phyloP scores from a whole-genome alignment of 2,113 vertebrate species.

The Blennius ocellaris region DNA sequence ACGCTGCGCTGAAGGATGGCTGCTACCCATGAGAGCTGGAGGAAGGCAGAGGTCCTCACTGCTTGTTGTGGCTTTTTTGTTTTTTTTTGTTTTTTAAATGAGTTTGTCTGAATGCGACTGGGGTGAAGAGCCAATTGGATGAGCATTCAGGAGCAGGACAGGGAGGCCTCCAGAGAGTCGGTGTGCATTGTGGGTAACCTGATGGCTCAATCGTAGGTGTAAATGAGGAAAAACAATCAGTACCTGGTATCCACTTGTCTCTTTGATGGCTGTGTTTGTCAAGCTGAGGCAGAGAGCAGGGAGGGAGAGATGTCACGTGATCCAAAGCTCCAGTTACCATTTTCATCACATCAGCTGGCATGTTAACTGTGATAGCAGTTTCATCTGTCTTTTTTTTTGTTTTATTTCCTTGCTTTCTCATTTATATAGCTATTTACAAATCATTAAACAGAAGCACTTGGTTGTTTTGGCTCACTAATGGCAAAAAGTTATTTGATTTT shows the following conservation, averaged over 20 bases:
- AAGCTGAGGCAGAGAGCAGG: constrained; percentile 1
- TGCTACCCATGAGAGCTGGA: constrained; percentile 14
- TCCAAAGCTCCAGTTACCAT: constrained; percentile 21
- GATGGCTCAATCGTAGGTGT: constrained; percentile 59
- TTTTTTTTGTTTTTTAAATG: neutral
- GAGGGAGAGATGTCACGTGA: constrained; percentile 2
- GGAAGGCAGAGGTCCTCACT: constrained; percentile 18
- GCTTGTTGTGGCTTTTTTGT: neutral
- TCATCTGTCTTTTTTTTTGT: constrained; percentile 17
- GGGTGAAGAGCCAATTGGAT: constrained; percentile 29
- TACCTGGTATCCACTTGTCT: constrained; percentile 43
- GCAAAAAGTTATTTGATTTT: constrained; percentile 43
- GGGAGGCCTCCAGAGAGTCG: constrained; percentile 15
- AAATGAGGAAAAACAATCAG: constrained; percentile 49
- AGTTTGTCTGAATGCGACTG: constrained; percentile 25
- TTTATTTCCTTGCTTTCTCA: constrained; percentile 7
- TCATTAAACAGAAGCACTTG: constrained; percentile 31
- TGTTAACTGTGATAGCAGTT: constrained; percentile 23
- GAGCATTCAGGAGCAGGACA: constrained; percentile 32
- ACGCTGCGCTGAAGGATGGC: constrained; percentile 30
- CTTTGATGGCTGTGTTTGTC: constrained; percentile 38
- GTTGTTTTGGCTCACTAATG: constrained; percentile 31
- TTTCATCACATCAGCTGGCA: constrained; percentile 48
- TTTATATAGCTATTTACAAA: constrained; percentile 43
- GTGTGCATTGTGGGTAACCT: constrained; percentile 54